phyloP scores from a whole-genome alignment of 30 jellyfish, hydroid and myxozoan species.

The Chrysaora quinquecirrha region DNA sequence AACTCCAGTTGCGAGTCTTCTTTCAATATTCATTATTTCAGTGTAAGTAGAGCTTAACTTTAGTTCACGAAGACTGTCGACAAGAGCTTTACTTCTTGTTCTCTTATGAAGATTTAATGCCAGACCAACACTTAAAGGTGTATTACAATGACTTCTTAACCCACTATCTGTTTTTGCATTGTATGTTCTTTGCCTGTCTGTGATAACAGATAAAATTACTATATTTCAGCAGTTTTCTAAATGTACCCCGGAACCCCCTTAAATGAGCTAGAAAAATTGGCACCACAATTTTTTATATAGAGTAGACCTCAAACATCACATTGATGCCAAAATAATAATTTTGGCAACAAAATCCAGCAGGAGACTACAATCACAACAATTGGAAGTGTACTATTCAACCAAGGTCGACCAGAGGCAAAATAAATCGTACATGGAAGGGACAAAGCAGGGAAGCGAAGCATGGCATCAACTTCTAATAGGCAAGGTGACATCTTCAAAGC shows the following conservation, averaged over 20 bases:
- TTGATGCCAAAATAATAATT: not conserved
- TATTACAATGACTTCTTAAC: too few relatives aligned
- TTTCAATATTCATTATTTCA: too few relatives aligned
- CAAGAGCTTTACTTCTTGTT: not conserved
- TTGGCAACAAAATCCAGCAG: not conserved
- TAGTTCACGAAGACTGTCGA: too few relatives aligned
- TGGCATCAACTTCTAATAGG: not conserved
- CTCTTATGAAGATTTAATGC: not conserved
- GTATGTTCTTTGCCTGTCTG: too few relatives aligned
- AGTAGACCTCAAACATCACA: not conserved
- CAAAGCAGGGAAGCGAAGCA: not conserved
- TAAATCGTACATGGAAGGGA: not conserved
- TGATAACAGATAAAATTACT: too few relatives aligned
- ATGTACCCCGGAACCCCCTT: slow-evolving; percentile 1
- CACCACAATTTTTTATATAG: too few relatives aligned
- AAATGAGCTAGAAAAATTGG: too few relatives aligned
- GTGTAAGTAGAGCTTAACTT: too few relatives aligned
- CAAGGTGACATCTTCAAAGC: not conserved
- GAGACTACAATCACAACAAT: not conserved
- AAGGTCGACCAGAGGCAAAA: too few relatives aligned
- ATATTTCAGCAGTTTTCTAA: not conserved
- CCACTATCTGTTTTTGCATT: too few relatives aligned
- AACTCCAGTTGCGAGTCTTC: too few relatives aligned
- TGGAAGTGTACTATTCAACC: not conserved
- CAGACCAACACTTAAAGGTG: not conserved